A percentile compares a stretch with the other conserved stretches of the same genome.
Conservation (phyloP, 2,888 invertebrate genomes). For the Caenorhabditis parvicauda region DNA sequence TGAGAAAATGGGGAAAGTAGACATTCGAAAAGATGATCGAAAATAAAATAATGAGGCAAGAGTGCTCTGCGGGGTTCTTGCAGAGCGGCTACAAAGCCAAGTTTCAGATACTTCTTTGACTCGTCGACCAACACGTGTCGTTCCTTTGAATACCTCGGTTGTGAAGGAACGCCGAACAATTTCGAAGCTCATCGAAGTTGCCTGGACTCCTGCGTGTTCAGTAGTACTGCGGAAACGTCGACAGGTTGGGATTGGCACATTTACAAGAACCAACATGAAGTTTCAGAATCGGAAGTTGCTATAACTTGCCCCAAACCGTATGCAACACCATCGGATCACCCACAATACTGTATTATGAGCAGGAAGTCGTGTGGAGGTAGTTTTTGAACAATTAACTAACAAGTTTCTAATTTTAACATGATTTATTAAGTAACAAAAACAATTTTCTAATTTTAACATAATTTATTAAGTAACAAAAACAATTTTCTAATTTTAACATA, state of each 20-base stretch:
- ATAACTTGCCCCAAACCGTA: conserved; percentile 42
- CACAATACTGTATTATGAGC: conserved; percentile 37
- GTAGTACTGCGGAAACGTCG: not conserved
- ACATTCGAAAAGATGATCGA: too few relatives aligned
- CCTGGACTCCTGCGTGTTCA: conserved; percentile 23
- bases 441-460: not conserved
- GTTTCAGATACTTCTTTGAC: conserved; percentile 34
- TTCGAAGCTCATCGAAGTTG: conserved; percentile 29
- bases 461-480: too few relatives aligned
- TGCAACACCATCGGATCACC: conserved; percentile 38
- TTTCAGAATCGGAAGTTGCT: conserved; percentile 3
- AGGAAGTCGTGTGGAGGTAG: conserved; percentile 39
- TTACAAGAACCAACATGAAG: too few relatives aligned
- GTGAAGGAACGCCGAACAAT: conserved; percentile 32
- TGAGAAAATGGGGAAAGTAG: too few relatives aligned
- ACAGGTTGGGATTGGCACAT: not conserved
- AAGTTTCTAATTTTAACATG: not conserved
- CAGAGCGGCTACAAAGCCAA: too few relatives aligned
- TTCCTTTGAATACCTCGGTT: conserved; percentile 24
- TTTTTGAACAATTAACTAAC: not conserved
- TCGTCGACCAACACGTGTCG: conserved; percentile 27
- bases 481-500: too few relatives aligned
- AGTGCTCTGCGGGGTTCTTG: too few relatives aligned
- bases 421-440: not conserved
- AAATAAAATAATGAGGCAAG: too few relatives aligned